A percentile compares a stretch with the other conserved stretches of the same genome.
These are phyloP conservation scores for Lamprologus callipterus DNA, from an alignment of 2,113 vertebrate genomes.

Conservation along the genomic window DNA sequence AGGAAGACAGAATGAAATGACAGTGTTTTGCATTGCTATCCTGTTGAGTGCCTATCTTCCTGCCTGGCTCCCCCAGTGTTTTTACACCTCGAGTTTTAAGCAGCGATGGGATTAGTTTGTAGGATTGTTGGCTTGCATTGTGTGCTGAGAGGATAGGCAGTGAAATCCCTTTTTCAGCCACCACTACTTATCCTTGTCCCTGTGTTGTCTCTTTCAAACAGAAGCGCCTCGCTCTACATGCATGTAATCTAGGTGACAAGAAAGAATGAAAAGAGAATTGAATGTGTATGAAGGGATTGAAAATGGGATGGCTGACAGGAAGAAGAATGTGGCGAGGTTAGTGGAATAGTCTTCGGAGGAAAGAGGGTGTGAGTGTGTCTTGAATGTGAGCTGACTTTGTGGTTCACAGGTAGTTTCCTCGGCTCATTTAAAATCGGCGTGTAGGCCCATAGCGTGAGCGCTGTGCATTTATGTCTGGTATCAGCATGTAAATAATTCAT, in stretches of 20 bases:
- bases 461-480: conserved; percentile 52
- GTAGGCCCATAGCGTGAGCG: conserved; percentile 17
- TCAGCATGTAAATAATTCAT: conserved; percentile 71
- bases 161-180: conserved; percentile 73
- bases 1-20: conserved; percentile 2
- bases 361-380: not conserved
- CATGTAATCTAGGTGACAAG: conserved; percentile 73
- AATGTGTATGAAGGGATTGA: conserved; percentile 48
- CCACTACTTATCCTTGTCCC: conserved; percentile 66
- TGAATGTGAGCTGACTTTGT: not conserved
- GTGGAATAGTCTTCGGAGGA: not conserved
- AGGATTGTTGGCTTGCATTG: conserved; percentile 71
- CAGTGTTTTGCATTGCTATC: not conserved
- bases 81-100: conserved; percentile 63
- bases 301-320: conserved; percentile 41
- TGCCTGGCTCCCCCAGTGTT: conserved; percentile 35
- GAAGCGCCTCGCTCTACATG: conserved; percentile 59
- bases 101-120: conserved; percentile 71
- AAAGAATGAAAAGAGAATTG: conserved; percentile 58
- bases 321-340: conserved; percentile 8
- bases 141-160: conserved; percentile 67
- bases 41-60: conserved; percentile 8
- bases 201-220: conserved; percentile 68
- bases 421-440: conserved; percentile 28
- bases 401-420: not conserved